Evolutionary conservation across 1,140 invertebrate species (phyloP).

Genomic region (Tetranychus urticae): DNA sequence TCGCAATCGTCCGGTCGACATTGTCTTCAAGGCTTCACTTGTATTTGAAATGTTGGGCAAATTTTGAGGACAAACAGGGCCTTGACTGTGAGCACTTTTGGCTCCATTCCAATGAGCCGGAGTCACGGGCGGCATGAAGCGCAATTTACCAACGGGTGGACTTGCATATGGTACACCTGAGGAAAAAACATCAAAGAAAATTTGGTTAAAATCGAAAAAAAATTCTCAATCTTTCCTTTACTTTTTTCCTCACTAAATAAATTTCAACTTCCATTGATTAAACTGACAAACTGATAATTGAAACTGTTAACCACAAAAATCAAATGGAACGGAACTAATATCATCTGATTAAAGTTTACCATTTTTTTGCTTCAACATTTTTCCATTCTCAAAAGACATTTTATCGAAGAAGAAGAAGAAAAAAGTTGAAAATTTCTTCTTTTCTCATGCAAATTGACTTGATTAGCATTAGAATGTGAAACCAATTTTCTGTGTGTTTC

Average conservation of each 20-base stretch:
- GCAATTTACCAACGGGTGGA: slow-evolving; percentile 38
- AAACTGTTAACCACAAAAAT: too few relatives aligned
- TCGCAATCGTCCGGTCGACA: background rate
- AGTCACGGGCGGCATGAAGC: slow-evolving; percentile 33
- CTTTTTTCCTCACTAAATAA: background rate
- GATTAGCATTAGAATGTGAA: too few relatives aligned
- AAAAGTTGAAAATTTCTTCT: too few relatives aligned
- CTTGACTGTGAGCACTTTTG: slow-evolving; percentile 47
- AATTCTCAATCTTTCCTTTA: background rate
- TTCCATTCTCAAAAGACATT: too few relatives aligned
- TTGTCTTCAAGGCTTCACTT: slow-evolving; percentile 32
- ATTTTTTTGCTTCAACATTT: too few relatives aligned
- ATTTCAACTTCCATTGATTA: background rate
- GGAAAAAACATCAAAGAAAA: background rate
- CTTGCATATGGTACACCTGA: slow-evolving; percentile 62
- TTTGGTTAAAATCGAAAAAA: slow-evolving; percentile 19
- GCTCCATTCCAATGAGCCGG: slow-evolving; percentile 68
- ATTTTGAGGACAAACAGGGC: slow-evolving; percentile 59
- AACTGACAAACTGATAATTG: too few relatives aligned
- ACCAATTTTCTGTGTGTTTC: too few relatives aligned
- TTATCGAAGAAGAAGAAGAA: too few relatives aligned
- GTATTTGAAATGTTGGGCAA: slow-evolving; percentile 41
- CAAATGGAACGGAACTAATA: too few relatives aligned
- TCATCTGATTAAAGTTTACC: too few relatives aligned
- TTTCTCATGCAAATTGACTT: too few relatives aligned